Conservation (phyloP, 2,888 invertebrate species). For the Anodontia alba region DNA sequence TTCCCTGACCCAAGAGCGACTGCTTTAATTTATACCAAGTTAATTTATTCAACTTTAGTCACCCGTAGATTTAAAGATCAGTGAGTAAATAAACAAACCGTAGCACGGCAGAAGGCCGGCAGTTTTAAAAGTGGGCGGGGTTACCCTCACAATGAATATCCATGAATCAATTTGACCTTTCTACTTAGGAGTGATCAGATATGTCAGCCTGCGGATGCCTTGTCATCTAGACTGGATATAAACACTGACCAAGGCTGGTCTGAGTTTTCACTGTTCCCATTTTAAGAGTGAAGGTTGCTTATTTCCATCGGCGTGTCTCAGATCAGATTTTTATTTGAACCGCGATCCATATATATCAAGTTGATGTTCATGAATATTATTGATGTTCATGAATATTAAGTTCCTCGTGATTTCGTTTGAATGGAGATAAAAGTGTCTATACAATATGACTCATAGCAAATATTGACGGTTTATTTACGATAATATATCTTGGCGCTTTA, state of each 20-base stretch:
- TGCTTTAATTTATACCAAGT: not conserved
- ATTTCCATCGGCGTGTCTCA: too few species aligned
- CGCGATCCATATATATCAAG: too few species aligned
- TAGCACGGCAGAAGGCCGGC: not conserved
- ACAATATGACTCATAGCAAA: not conserved
- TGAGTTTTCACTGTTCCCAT: too few species aligned
- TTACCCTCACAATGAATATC: not conserved
- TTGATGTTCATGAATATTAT: too few species aligned
- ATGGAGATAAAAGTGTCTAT: not conserved
- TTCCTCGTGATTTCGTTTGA: not conserved
- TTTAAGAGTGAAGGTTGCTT: too few species aligned
- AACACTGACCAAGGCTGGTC: too few species aligned
- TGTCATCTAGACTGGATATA: too few species aligned
- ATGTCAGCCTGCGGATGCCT: too few species aligned
- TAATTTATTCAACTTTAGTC: slow-evolving; percentile 18
- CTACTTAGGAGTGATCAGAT: too few species aligned
- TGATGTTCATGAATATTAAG: slow-evolving; percentile 3
- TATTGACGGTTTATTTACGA: slow-evolving; percentile 11
- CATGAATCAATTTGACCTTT: too few species aligned
- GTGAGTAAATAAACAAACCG: slow-evolving; percentile 21
- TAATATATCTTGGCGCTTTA: not conserved
- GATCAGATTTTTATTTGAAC: too few species aligned
- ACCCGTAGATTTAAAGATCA: slow-evolving; percentile 20
- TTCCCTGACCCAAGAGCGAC: too few species aligned
- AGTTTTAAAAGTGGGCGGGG: not conserved